phyloP scores from a whole-genome alignment of 2,797 vertebrate species.

The Pteronotus mesoamericanus region DNA sequence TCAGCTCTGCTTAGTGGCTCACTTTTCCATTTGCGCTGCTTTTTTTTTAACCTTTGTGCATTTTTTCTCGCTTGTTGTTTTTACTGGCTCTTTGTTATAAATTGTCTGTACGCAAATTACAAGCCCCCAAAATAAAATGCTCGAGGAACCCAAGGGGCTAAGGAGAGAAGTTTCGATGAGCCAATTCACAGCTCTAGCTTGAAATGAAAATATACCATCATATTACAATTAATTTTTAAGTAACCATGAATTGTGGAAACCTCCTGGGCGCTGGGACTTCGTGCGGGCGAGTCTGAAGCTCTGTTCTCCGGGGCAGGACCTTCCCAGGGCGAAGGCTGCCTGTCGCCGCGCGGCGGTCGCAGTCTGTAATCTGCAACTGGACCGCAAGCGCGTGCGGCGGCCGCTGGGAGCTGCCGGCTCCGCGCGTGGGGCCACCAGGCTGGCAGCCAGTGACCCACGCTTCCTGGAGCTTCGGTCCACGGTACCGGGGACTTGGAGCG shows the following conservation, averaged over 20 bases:
- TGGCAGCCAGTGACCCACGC: rapidly evolving
- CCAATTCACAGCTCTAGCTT: not conserved
- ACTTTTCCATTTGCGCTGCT: not conserved
- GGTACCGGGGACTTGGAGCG: not conserved
- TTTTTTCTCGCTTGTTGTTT: not conserved
- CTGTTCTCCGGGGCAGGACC: not conserved
- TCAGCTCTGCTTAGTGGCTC: not conserved
- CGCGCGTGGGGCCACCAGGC: not conserved
- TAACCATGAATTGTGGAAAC: not conserved
- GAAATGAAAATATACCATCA: not conserved
- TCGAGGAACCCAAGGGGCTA: not conserved
- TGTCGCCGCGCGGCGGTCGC: not conserved
- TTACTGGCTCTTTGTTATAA: not conserved
- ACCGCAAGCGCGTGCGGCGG: no score
- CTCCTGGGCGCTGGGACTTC: not conserved
- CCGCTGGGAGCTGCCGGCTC: not conserved
- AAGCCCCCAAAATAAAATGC: not conserved
- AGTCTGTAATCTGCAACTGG: not conserved
- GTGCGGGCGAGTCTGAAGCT: not conserved
- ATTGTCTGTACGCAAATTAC: not conserved
- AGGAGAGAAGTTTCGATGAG: not conserved
- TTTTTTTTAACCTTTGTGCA: no score
- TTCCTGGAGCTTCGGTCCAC: not conserved
- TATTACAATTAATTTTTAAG: not conserved
- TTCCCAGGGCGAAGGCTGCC: not conserved